A percentile compares a stretch with the other conserved stretches of the same genome.
Conservation (phyloP, 2,888 invertebrate species). For the Zonitis immaculata region DNA sequence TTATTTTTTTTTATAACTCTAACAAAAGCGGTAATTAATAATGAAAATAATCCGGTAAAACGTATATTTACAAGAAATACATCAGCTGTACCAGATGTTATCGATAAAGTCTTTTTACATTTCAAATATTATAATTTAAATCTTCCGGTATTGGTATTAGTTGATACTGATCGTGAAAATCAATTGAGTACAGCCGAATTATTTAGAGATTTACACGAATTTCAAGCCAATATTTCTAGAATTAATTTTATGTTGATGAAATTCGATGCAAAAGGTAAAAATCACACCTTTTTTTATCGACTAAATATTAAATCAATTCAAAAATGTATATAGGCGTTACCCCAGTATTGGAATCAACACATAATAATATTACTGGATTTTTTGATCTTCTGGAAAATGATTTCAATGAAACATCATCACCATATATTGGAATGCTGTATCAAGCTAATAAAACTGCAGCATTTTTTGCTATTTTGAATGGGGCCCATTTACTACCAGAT, state of each 20-base stretch:
- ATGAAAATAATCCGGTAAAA: background rate
- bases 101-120: background rate
- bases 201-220: constrained; percentile 10
- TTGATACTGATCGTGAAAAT: constrained; percentile 29
- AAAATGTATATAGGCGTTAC: constrained; percentile 31
- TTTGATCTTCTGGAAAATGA: constrained; percentile 17
- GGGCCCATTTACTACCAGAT: constrained; percentile 58
- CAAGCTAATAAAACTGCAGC: constrained; percentile 51
- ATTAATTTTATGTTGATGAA: constrained; percentile 38
- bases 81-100: background rate
- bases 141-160: constrained; percentile 32
- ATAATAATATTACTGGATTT: constrained; percentile 22
- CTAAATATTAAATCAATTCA: background rate
- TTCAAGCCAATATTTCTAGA: constrained; percentile 16
- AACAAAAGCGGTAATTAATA: background rate
- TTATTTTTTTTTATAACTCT: constrained; percentile 5
- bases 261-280: constrained; percentile 40
- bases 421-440: constrained; percentile 20
- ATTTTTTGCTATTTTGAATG: constrained; percentile 57
- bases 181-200: background rate
- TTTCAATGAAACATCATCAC: constrained; percentile 7
- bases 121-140: constrained; percentile 24
- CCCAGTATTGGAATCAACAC: constrained; percentile 28
- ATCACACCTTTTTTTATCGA: background rate
- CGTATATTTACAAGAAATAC: background rate